Conservation (phyloP, 2,888 invertebrate species). For the Myopa tessellatipennis region DNA sequence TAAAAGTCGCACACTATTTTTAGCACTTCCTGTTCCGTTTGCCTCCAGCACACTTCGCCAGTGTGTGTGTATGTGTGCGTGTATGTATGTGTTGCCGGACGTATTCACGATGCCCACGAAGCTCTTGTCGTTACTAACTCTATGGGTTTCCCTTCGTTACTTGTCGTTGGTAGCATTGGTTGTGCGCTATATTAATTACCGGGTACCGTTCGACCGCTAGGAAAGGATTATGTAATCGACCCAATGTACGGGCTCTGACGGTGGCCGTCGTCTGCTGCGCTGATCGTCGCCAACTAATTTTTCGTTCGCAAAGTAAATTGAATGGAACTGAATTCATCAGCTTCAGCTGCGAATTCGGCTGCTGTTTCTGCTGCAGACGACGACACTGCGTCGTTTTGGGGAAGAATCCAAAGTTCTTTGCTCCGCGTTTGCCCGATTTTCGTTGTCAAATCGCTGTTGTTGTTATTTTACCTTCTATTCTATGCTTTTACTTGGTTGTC, state of each 20-base stretch:
- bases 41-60: too few relatives aligned
- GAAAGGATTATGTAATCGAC: constrained; percentile 41
- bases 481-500: neutral
- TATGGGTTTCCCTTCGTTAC: neutral
- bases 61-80: too few relatives aligned
- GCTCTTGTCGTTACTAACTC: neutral
- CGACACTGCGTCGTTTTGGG: constrained; percentile 44
- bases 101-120: neutral
- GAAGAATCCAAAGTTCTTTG: constrained; percentile 47
- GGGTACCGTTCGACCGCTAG: neutral
- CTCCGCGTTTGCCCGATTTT: constrained; percentile 39
- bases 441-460: neutral
- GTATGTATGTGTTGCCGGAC: neutral
- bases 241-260: constrained; percentile 40
- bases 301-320: constrained; percentile 17
- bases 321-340: neutral
- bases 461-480: constrained; percentile 38
- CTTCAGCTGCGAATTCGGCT: constrained; percentile 36
- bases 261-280: constrained; percentile 50
- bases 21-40: constrained; percentile 33
- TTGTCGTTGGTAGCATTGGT: constrained; percentile 48
- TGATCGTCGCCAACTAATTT: constrained; percentile 63
- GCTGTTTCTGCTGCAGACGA: constrained; percentile 4
- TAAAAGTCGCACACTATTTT: constrained; percentile 18
- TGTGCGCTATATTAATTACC: constrained; percentile 25